Evolutionary conservation across 2,888 invertebrate genomes (phyloP).

Genomic region (Leptinotarsa rubiginosa): DNA sequence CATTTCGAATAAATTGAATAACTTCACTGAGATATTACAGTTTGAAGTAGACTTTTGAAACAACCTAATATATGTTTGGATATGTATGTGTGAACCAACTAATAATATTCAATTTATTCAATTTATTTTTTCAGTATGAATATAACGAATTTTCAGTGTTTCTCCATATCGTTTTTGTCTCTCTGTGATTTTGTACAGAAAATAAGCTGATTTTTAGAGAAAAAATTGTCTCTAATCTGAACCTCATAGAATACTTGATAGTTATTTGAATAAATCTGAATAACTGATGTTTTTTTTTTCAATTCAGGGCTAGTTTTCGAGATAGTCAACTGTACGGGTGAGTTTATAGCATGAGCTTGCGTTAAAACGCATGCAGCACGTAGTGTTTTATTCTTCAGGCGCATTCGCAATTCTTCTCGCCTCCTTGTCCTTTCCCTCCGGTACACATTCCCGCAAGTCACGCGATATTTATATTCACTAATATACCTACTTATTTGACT

Average conservation of each 20-base stretch:
- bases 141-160: too few species aligned
- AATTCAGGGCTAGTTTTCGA: conserved; percentile 86
- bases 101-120: too few species aligned
- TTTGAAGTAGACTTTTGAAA: too few species aligned
- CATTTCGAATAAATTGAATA: too few species aligned
- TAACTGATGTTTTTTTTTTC: conserved; percentile 14
- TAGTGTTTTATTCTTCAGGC: not conserved
- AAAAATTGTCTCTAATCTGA: too few species aligned
- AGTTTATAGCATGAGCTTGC: conserved; percentile 62
- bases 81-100: too few species aligned
- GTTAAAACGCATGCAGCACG: conserved; percentile 45
- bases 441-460: conserved; percentile 28
- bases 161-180: too few species aligned
- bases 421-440: conserved; percentile 22
- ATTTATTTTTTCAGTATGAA: too few species aligned
- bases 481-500: conserved; percentile 20
- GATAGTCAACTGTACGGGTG: conserved; percentile 91
- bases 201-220: too few species aligned
- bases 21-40: too few species aligned
- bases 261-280: not conserved
- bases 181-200: too few species aligned
- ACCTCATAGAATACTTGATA: not conserved
- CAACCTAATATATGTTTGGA: too few species aligned
- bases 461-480: conserved; percentile 27
- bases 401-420: not conserved